These are phyloP conservation scores for Bucco capensis DNA, from an alignment of 2,113 vertebrate species.

Conservation along the genomic window DNA sequence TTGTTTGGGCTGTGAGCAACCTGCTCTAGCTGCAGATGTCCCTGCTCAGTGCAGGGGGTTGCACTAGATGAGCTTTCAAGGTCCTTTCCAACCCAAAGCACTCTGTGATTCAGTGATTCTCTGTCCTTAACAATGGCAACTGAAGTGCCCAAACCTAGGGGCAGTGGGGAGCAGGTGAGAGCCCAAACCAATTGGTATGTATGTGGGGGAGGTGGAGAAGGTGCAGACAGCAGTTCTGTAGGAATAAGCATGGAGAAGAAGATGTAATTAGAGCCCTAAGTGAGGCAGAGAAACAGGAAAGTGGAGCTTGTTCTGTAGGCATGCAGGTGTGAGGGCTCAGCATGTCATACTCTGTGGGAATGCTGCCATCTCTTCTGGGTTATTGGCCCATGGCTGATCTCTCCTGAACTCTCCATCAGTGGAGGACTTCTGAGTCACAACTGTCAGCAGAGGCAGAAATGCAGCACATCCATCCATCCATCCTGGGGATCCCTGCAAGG, in stretches of 20 bases:
- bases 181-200: not conserved
- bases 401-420: not conserved
- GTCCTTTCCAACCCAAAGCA: no score
- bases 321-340: no score
- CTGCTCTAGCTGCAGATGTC: no score
- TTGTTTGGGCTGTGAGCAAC: no score
- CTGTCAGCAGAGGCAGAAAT: not conserved
- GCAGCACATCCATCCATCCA: not conserved
- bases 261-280: not conserved
- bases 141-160: not conserved
- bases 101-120: no score
- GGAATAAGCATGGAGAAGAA: not conserved
- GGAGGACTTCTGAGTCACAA: not conserved
- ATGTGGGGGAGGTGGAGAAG: not conserved
- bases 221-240: not conserved
- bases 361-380: not conserved
- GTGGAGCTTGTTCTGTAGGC: not conserved
- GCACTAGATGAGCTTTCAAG: no score
- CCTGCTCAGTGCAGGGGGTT: no score
- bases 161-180: not conserved
- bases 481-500: rapidly evolving
- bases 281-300: not conserved
- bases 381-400: not conserved
- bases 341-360: not conserved
- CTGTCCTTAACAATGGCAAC: not conserved